These are phyloP conservation scores for Okapia johnstoni DNA, from an alignment of 2,113 vertebrate genomes.

Conservation along the genomic window DNA sequence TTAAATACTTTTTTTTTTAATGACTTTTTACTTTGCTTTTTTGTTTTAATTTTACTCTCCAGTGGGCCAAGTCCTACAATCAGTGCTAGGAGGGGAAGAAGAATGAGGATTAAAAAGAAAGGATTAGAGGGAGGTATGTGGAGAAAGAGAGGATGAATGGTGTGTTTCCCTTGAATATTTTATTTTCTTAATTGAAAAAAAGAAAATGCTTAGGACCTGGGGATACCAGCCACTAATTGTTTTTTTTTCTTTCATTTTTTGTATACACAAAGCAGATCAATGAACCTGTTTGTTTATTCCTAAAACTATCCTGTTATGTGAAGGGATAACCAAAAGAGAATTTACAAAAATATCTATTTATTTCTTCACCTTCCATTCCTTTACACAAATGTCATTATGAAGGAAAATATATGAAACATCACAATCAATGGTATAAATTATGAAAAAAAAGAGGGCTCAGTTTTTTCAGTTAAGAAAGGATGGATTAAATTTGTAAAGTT, in stretches of 20 bases:
- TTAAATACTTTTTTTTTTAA: conserved; percentile 64
- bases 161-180: conserved; percentile 54
- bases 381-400: neutral
- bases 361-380: neutral
- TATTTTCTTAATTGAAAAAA: conserved; percentile 64
- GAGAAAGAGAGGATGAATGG: neutral
- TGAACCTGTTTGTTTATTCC: conserved; percentile 21
- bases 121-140: conserved; percentile 48
- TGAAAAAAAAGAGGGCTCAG: neutral
- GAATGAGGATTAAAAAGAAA: conserved; percentile 60
- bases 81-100: conserved; percentile 46
- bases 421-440: neutral
- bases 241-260: neutral
- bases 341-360: neutral
- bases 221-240: neutral
- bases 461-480: neutral
- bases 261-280: conserved; percentile 14
- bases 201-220: neutral
- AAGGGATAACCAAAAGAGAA: neutral
- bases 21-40: conserved; percentile 58
- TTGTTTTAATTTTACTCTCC: conserved; percentile 77
- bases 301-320: neutral
- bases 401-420: neutral
- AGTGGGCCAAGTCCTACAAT: conserved; percentile 61
- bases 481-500: neutral